Conservation (phyloP, 2,797 vertebrate genomes). For the Neostethus bicornis region DNA sequence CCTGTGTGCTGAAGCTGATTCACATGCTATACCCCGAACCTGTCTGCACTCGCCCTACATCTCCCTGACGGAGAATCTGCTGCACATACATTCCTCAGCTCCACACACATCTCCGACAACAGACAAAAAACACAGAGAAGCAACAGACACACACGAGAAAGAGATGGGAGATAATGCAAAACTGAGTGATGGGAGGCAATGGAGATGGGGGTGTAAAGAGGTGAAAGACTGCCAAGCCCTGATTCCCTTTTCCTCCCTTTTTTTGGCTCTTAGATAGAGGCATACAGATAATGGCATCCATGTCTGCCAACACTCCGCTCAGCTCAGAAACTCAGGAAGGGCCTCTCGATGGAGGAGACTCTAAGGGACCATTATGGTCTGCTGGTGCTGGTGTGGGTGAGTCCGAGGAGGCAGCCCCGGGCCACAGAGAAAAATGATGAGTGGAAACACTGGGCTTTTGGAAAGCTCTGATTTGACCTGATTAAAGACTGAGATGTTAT, state of each 20-base stretch:
- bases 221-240: slow-evolving; percentile 59
- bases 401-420: slow-evolving; percentile 59
- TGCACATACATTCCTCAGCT: slow-evolving; percentile 72
- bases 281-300: slow-evolving; percentile 51
- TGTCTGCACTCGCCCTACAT: slow-evolving; percentile 80
- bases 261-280: slow-evolving; percentile 50
- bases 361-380: slow-evolving; percentile 66
- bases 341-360: slow-evolving; percentile 42
- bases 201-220: slow-evolving; percentile 46
- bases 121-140: slow-evolving; percentile 16
- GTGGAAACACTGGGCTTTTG: slow-evolving; percentile 68
- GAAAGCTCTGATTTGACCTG: slow-evolving; percentile 55
- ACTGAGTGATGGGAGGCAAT: slow-evolving; percentile 52
- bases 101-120: slow-evolving; percentile 40
- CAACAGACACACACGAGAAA: slow-evolving; percentile 22
- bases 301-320: slow-evolving; percentile 54
- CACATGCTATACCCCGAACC: slow-evolving; percentile 76
- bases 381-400: slow-evolving; percentile 57
- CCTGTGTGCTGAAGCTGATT: slow-evolving; percentile 67
- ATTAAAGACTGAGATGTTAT: slow-evolving; percentile 73
- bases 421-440: slow-evolving; percentile 71
- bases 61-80: slow-evolving; percentile 73
- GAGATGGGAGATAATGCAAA: slow-evolving; percentile 63
- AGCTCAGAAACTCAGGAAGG: slow-evolving; percentile 36
- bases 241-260: slow-evolving; percentile 52